These are phyloP conservation scores for Aurelia aurita DNA, from an alignment of 30 jellyfish, hydroid and myxozoan genomes.

Conservation along the genomic window DNA sequence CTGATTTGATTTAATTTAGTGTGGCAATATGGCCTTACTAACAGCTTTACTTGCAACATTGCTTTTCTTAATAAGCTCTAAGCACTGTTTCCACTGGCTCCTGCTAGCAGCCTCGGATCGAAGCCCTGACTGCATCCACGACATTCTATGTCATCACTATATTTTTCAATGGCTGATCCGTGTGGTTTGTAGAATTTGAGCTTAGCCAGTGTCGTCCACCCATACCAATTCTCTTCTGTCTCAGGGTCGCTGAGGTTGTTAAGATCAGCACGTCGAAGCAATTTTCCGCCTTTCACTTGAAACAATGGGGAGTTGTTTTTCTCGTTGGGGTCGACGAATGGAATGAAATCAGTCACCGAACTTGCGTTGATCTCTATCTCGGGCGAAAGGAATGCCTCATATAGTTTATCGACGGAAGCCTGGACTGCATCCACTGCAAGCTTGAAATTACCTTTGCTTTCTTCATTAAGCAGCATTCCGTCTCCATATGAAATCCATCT, in stretches of 20 bases:
- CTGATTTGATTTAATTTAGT: too few species aligned
- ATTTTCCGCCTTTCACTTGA: not conserved
- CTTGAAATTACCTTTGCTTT: not conserved
- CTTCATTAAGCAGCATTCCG: conserved; percentile 14
- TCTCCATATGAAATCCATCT: conserved; percentile 37
- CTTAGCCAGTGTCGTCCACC: too few species aligned
- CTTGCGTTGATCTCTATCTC: not conserved
- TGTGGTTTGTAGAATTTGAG: too few species aligned
- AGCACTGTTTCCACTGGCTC: too few species aligned
- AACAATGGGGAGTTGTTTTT: conserved; percentile 21
- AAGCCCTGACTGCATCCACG: too few species aligned
- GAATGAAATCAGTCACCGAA: conserved; percentile 12
- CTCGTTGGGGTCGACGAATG: not conserved
- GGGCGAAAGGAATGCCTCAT: conserved; percentile 1
- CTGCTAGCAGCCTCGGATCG: too few species aligned
- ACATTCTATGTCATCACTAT: too few species aligned
- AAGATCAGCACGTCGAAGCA: conserved; percentile 7
- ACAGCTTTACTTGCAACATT: too few species aligned
- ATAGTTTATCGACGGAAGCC: conserved; percentile 3
- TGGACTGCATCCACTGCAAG: conserved; percentile 32
- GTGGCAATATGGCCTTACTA: too few species aligned
- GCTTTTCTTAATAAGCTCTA: too few species aligned
- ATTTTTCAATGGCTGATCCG: too few species aligned
- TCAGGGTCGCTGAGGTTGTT: conserved; percentile 5
- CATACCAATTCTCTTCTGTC: too few species aligned